Evolutionary conservation across 2,888 invertebrate genomes (phyloP).

Genomic region (Listrodromus nycthemerus): DNA sequence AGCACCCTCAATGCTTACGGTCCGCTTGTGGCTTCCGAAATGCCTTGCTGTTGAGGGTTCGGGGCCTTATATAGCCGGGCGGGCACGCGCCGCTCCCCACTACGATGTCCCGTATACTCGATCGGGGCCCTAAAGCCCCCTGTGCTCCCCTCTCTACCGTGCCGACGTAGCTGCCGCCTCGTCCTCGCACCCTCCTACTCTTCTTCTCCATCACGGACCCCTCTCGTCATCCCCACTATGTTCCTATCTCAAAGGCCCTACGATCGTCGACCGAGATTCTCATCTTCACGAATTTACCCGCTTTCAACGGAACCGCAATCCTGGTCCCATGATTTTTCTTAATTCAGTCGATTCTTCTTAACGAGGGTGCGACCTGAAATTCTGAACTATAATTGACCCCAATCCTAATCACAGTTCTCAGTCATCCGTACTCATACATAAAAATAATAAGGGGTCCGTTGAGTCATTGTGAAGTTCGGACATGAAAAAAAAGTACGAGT

Average conservation of each 20-base stretch:
- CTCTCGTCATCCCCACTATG: conserved; percentile 73
- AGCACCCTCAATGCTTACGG: conserved; percentile 79
- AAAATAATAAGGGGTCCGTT: not conserved
- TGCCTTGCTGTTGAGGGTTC: conserved; percentile 82
- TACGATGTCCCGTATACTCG: conserved; percentile 84
- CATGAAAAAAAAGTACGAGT: not conserved
- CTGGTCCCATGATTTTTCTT: conserved; percentile 1
- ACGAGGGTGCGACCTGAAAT: conserved; percentile 15
- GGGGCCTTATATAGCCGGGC: conserved; percentile 84
- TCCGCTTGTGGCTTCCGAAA: conserved; percentile 83
- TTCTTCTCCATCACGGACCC: conserved; percentile 68
- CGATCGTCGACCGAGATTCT: conserved; percentile 80
- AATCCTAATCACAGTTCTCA: conserved; percentile 2
- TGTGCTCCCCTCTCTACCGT: conserved; percentile 74
- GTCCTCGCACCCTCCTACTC: conserved; percentile 67
- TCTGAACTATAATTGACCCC: not conserved
- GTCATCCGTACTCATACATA: not conserved
- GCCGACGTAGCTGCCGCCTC: conserved; percentile 73
- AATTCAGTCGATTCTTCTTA: conserved; percentile 5
- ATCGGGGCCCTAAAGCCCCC: conserved; percentile 85
- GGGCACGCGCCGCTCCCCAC: conserved; percentile 89
- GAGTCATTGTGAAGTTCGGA: not conserved
- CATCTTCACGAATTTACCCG: conserved; percentile 73
- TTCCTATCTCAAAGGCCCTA: conserved; percentile 80
- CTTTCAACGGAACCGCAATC: conserved; percentile 6